A percentile compares a stretch with the other conserved stretches of the same genome.
phyloP scores from a whole-genome alignment of 2,888 invertebrate species.

The Cabera pusaria region DNA sequence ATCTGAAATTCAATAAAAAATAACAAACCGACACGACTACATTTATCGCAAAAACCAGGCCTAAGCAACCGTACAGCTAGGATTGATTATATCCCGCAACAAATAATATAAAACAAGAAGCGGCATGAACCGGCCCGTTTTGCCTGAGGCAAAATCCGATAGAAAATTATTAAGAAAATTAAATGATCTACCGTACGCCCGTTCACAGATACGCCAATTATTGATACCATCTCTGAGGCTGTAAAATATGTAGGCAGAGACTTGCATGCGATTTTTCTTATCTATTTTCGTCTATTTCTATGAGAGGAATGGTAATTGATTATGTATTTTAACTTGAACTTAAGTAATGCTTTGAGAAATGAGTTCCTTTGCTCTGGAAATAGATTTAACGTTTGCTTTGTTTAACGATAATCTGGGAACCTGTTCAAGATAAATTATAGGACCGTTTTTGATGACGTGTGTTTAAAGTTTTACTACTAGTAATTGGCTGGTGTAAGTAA shows the following conservation, averaged over 20 bases:
- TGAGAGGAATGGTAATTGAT: conserved; percentile 70
- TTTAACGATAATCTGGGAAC: conserved; percentile 24
- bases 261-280: conserved; percentile 45
- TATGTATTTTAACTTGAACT: conserved; percentile 53
- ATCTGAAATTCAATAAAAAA: conserved; percentile 6
- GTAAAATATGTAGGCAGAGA: conserved; percentile 72
- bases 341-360: conserved; percentile 45
- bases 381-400: conserved; percentile 28
- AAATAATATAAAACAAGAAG: conserved; percentile 71
- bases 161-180: conserved; percentile 83
- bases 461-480: conserved; percentile 12
- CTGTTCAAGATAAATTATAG: conserved; percentile 19
- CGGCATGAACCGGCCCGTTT: conserved; percentile 52
- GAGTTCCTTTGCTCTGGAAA: conserved; percentile 32
- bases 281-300: conserved; percentile 52
- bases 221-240: conserved; percentile 71
- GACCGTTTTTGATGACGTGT: conserved; percentile 18
- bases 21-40: conserved; percentile 2
- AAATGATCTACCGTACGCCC: conserved; percentile 77
- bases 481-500: conserved; percentile 12
- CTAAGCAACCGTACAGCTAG: conserved; percentile 60
- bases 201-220: conserved; percentile 80
- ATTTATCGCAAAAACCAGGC: conserved; percentile 34
- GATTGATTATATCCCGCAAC: conserved; percentile 73
- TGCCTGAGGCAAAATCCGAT: conserved; percentile 67